These are phyloP conservation scores for Tridacna crocea DNA, from an alignment of 2,888 invertebrate species.

Conservation along the genomic window DNA sequence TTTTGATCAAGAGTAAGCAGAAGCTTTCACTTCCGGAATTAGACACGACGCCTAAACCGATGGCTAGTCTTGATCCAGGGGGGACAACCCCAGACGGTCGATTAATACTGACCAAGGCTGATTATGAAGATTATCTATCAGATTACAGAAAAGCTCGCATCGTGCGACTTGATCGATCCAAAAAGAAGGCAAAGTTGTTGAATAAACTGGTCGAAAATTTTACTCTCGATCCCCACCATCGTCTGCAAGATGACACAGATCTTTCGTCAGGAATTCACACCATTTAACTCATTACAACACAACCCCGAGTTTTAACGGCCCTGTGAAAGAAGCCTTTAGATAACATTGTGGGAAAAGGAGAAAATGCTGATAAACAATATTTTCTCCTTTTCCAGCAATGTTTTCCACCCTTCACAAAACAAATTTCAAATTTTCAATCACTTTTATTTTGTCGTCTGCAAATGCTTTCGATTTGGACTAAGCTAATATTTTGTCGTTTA, in stretches of 20 bases:
- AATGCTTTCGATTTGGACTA: too few species aligned
- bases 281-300: neutral
- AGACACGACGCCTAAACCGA: constrained; percentile 50
- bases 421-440: neutral
- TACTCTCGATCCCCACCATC: constrained; percentile 36
- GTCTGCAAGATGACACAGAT: constrained; percentile 41
- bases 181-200: constrained; percentile 49
- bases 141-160: constrained; percentile 55
- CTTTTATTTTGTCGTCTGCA: too few species aligned
- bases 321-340: neutral
- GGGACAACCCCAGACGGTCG: constrained; percentile 66
- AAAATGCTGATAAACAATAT: neutral
- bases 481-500: too few species aligned
- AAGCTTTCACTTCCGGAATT: constrained; percentile 55
- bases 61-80: constrained; percentile 65
- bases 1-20: constrained; percentile 25
- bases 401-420: neutral
- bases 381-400: neutral
- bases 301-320: neutral
- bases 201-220: constrained; percentile 56
- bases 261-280: constrained; percentile 15
- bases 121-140: constrained; percentile 65
- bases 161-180: constrained; percentile 49
- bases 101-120: constrained; percentile 62
- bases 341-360: neutral